These are phyloP conservation scores for Myathropa florea DNA, from an alignment of 2,888 invertebrate species.

Conservation along the genomic window DNA sequence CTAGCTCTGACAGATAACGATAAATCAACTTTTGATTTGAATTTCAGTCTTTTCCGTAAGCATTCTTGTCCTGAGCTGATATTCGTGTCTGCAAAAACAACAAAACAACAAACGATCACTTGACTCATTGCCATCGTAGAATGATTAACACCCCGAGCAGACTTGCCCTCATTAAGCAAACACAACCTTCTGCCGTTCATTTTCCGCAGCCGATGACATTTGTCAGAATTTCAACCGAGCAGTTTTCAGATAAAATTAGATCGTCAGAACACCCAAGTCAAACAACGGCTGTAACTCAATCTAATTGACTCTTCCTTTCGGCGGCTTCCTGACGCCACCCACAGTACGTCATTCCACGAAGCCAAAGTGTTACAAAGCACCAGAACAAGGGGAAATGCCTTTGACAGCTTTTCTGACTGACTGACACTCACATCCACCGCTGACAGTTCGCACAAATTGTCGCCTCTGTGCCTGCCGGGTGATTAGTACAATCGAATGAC, in stretches of 20 bases:
- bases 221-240: neutral
- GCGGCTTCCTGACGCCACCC: slow-evolving; percentile 36
- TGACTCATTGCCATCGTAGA: neutral
- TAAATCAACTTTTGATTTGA: too few relatives aligned
- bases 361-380: slow-evolving; percentile 14
- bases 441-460: slow-evolving; percentile 68
- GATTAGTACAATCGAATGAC: slow-evolving; percentile 69
- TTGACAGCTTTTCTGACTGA: slow-evolving; percentile 46
- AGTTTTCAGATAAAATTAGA: neutral
- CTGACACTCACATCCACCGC: slow-evolving; percentile 29
- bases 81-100: neutral
- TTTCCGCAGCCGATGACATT: neutral
- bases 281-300: neutral
- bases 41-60: too few relatives aligned
- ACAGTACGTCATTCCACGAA: slow-evolving; percentile 21
- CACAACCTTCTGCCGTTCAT: neutral
- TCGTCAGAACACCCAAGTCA: slow-evolving; percentile 26
- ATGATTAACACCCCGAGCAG: neutral
- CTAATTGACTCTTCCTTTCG: slow-evolving; percentile 7
- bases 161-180: neutral
- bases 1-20: too few relatives aligned
- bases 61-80: too few relatives aligned
- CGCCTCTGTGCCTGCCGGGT: slow-evolving; percentile 1
- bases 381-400: neutral
- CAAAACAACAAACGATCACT: neutral